These are phyloP conservation scores for Conops quadrifasciatus DNA, from an alignment of 2,888 invertebrate genomes.

Conservation along the genomic window DNA sequence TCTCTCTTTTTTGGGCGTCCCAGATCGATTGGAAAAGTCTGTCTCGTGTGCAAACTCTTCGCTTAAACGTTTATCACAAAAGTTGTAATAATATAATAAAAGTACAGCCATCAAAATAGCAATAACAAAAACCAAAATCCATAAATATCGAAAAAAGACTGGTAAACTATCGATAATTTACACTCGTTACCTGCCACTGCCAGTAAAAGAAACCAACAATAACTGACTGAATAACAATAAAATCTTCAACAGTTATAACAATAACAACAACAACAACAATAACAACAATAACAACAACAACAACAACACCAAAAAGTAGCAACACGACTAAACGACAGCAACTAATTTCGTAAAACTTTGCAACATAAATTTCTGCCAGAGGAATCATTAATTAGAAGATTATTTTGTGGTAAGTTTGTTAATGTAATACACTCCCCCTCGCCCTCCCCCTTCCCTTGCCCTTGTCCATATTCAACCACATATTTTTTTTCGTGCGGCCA, in stretches of 20 bases:
- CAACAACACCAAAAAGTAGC: background rate
- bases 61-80: no score
- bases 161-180: no score
- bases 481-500: background rate
- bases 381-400: conserved; percentile 60
- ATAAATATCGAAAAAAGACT: no score
- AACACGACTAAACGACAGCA: conserved; percentile 37
- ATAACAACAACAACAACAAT: conserved; percentile 20
- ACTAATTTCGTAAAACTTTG: conserved; percentile 63
- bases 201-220: no score
- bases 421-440: background rate
- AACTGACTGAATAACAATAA: background rate
- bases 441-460: background rate
- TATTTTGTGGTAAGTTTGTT: conserved; percentile 29
- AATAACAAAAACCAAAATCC: no score
- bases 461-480: no score
- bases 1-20: no score
- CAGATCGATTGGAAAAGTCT: no score
- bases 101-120: no score
- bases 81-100: no score
- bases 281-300: conserved; percentile 10
- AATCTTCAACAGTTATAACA: background rate
- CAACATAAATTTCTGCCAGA: conserved; percentile 63
- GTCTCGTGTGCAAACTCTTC: no score
- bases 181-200: no score